Evolutionary conservation across 53 echinoderm and acorn worm genomes (phyloP).

Genomic region (Mesocentrotus franciscanus): DNA sequence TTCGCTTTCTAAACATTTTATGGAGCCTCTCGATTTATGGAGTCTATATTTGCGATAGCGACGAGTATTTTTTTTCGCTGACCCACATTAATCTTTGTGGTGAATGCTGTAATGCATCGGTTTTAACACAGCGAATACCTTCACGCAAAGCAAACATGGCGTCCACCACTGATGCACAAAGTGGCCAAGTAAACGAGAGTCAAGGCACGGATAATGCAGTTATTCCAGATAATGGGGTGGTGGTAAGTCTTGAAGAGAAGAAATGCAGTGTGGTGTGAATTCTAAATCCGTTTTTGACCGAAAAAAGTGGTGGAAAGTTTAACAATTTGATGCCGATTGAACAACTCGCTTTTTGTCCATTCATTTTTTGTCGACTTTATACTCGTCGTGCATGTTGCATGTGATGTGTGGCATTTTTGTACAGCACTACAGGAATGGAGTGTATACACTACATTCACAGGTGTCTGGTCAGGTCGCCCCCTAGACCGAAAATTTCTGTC

Average conservation of each 20-base stretch:
- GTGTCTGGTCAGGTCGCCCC: no score
- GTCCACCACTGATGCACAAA: slow-evolving; percentile 52
- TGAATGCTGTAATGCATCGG: neutral
- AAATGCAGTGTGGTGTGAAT: neutral
- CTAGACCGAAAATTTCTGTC: no score
- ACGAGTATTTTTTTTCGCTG: neutral
- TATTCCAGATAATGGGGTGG: slow-evolving; percentile 8
- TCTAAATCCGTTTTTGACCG: neutral
- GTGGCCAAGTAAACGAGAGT: slow-evolving; percentile 5
- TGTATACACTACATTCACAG: no score
- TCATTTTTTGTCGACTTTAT: neutral
- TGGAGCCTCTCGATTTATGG: no score
- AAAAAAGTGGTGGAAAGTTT: neutral
- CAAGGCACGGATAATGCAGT: slow-evolving; percentile 40
- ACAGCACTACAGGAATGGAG: no score
- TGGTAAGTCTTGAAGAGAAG: slow-evolving; percentile 10
- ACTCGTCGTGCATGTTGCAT: no score
- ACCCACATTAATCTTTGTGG: neutral
- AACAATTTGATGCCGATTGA: neutral
- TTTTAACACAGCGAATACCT: neutral
- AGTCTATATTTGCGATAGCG: no score
- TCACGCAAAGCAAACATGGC: slow-evolving; percentile 1
- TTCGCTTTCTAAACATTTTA: no score
- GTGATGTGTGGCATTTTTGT: no score
- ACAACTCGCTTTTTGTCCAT: neutral